Base-by-base conservation (phyloP, 2,888 invertebrate genomes). In the Zhuqinia jingwanae region DNA sequence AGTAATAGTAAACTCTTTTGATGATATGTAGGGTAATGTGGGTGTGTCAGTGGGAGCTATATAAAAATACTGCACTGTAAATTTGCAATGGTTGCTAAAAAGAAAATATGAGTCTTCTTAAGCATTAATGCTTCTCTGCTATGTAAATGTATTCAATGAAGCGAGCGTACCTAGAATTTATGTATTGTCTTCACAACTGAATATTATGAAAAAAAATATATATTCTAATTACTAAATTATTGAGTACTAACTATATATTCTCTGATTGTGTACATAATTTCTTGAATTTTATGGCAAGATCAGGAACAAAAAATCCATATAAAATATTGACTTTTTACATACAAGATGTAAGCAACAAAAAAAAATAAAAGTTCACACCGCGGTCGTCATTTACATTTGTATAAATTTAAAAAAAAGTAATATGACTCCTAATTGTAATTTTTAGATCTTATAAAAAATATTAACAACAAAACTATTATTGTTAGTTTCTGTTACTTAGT, bases 61-160 rank as follows among this genome's bases (percentile, higher is more conserved):
- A n/a, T 36, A 36, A 36, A 36, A 6, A 36, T 36, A 36, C 76
- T 76, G 83, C 83, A 76, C 65, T 30, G 75, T 83, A 83, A 20
- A 83, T 76, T 73, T 76, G 73, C 83, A 76, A 75, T 47, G 83
- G 83, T 83, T 63, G 76, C 83, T 83, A 82, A 36, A 83, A 30
- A 60, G n/a, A n/a, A n/a, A n/a, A n/a, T n/a, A 73, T 27, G 73
- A 76, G 76, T 79, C 78, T 79, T 79, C 65, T 79, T 79, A 58
- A 65, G 5, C n/a, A 80, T 45, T 47, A 22, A 58, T 58, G 76
- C 76, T 76, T 76, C 58, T 20, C 36, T 58, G 53, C 76, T 76
- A 58, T 27, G 20, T 25, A 58, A 58, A 58, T 25, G n/a, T 75
- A 53, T 73, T 53, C 27, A 17, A 30, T 56, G 53, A 76, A 58